Percentiles rank a stretch among this genome's conserved stretches.
phyloP scores from a whole-genome alignment of 2,797 vertebrate species.

The Pelodytes ibericus region DNA sequence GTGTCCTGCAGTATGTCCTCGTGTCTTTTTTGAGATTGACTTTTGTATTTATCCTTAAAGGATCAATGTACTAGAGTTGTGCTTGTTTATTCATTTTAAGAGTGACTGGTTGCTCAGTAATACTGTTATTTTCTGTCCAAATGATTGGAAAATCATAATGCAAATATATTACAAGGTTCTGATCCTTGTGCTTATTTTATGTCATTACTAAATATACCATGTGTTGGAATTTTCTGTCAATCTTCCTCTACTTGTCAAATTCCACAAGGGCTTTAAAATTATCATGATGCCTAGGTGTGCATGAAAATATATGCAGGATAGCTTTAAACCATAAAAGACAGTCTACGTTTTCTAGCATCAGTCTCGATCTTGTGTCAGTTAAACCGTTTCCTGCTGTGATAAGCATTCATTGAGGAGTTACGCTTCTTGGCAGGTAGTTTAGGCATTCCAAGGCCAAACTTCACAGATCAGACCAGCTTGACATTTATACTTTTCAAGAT shows the following conservation, averaged over 20 bases:
- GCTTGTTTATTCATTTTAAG: too few species aligned
- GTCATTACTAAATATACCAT: neutral
- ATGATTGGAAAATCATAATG: too few species aligned
- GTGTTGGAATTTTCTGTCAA: slow-evolving; percentile 9
- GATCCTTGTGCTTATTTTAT: neutral
- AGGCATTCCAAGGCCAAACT: slow-evolving; percentile 68
- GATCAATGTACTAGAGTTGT: too few species aligned
- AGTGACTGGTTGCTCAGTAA: too few species aligned
- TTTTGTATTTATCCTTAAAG: too few species aligned
- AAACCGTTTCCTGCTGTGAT: slow-evolving; percentile 62
- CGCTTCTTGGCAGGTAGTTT: slow-evolving; percentile 55
- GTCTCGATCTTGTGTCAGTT: slow-evolving; percentile 61
- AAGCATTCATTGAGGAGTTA: slow-evolving; percentile 60
- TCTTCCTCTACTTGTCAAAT: neutral
- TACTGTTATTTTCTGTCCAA: too few species aligned
- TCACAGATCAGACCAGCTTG: slow-evolving; percentile 59
- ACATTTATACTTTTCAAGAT: slow-evolving; percentile 65
- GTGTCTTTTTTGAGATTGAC: too few species aligned
- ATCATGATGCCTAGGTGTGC: slow-evolving; percentile 56
- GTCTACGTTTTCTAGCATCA: slow-evolving; percentile 56
- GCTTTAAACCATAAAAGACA: slow-evolving; percentile 60
- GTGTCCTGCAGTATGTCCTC: too few species aligned
- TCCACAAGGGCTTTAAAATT: slow-evolving; percentile 19
- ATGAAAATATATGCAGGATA: slow-evolving; percentile 58
- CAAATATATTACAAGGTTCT: neutral